Base-by-base conservation (phyloP, 2,113 vertebrate genomes). In the Laticauda laticaudata region DNA sequence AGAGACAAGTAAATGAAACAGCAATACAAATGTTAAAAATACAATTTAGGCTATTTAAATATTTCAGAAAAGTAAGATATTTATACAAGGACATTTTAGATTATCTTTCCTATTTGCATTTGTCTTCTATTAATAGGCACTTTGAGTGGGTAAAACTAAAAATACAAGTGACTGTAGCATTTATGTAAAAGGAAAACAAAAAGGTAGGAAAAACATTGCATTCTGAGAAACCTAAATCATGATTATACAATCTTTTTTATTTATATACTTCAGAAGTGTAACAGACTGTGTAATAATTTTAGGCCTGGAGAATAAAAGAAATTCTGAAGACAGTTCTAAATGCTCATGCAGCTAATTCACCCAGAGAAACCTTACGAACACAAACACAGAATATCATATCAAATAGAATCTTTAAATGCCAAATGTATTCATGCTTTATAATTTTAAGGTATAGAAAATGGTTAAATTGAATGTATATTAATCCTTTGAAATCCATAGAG, bases 351-450 rank as follows among this genome's bases (percentile, higher is more conserved):
- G 24, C 86, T 48, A 34, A 91, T 2, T 10, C 14, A 95, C 45
- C 39, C 29, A 55, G 34, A 90, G 92, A 92, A 93, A 95, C 93
- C n/a, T 0, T 23, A 90, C n/a, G 4, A 23, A 53, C 0, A 0
- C 90, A 29, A n/a, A 90, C 1, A 94, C 15, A 7, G 43, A 92
- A 51, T 9, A 45, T 61, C 95, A 97, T 97, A 97, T 97, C 97
- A 59, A 95, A 69, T 29, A 93, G 90, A 54, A 97, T 97, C 96
- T 97, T 94, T 95, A 96, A 97, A 96, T 95, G 95, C 94, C 94
- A 95, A 95, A 96, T 95, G 96, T 97, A 96, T 96, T 97, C 97
- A 97, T 96, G 96, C 96, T 96, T 51, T 96, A 94, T 97, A 97
- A 97, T 98, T 97, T 95, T 91, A 95, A 97, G 95, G 93, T 95